phyloP scores from a whole-genome alignment of 1,140 invertebrate genomes.

The Drosophila bipectinata region DNA sequence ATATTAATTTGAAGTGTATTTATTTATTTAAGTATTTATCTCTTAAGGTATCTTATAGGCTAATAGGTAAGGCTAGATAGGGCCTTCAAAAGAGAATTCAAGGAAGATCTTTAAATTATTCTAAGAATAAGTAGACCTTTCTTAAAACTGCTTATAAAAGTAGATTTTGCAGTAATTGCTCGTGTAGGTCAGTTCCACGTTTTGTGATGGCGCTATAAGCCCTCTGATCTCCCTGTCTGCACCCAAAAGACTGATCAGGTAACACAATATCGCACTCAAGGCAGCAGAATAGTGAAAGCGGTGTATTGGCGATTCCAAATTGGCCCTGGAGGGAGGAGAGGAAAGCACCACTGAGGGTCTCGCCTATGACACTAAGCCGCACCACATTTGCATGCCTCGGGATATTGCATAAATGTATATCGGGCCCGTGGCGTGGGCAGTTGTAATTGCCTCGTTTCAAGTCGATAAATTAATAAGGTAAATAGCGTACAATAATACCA shows the following conservation, averaged over 20 bases:
- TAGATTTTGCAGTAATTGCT: background rate
- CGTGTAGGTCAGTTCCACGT: slow-evolving; percentile 31
- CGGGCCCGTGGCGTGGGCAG: slow-evolving; percentile 24
- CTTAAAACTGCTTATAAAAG: background rate
- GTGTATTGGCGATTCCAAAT: slow-evolving; percentile 22
- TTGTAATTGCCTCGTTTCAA: slow-evolving; percentile 49
- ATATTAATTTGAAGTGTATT: slow-evolving; percentile 14
- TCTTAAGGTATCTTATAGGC: no score
- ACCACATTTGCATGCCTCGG: slow-evolving; percentile 60
- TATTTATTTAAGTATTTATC: background rate
- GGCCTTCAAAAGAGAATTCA: no score
- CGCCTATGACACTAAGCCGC: slow-evolving; percentile 71
- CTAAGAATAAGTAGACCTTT: no score
- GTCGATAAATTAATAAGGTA: slow-evolving; percentile 52
- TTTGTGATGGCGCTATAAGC: background rate
- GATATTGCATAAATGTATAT: slow-evolving; percentile 66
- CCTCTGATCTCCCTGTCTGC: background rate
- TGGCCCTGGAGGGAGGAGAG: slow-evolving; percentile 29
- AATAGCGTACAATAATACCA: slow-evolving; percentile 28
- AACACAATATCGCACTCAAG: slow-evolving; percentile 56
- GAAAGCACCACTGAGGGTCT: slow-evolving; percentile 33
- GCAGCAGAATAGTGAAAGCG: slow-evolving; percentile 76
- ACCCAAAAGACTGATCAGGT: slow-evolving; percentile 6
- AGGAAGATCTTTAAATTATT: no score
- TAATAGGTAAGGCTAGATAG: no score